Conservation (phyloP, 30 jellyfish, hydroid and myxozoan species). For the Aurelia sp. region DNA sequence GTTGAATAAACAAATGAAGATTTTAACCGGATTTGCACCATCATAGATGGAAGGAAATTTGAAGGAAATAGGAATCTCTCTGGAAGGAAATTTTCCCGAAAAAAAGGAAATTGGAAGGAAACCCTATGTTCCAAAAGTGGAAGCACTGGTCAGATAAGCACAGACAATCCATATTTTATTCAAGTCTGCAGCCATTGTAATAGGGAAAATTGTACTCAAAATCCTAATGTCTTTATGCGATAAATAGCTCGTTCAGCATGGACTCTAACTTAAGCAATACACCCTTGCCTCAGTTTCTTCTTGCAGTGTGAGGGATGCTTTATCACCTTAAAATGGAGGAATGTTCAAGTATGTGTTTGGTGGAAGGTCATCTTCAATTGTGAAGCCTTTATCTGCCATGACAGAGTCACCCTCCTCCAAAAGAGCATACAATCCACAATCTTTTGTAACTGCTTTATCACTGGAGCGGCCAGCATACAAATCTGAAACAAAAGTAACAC, state of each 20-base stretch:
- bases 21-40: too few species aligned
- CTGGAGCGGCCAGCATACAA: not conserved
- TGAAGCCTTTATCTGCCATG: slow-evolving; percentile 44
- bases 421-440: slow-evolving; percentile 20
- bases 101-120: too few species aligned
- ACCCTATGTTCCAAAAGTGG: too few species aligned
- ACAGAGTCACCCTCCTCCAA: slow-evolving; percentile 52
- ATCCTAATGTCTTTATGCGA: slow-evolving; percentile 44
- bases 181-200: slow-evolving; percentile 24
- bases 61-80: too few species aligned
- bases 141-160: slow-evolving; percentile 30
- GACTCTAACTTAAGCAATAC: slow-evolving; percentile 63
- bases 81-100: too few species aligned
- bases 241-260: slow-evolving; percentile 71
- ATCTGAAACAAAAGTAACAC: slow-evolving; percentile 14
- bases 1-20: too few species aligned
- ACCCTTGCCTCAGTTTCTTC: slow-evolving; percentile 52
- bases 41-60: too few species aligned
- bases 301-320: slow-evolving; percentile 12
- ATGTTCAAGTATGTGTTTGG: slow-evolving; percentile 29
- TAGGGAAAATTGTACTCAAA: not conserved
- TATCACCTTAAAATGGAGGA: slow-evolving; percentile 65
- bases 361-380: slow-evolving; percentile 43
- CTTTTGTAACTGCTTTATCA: slow-evolving; percentile 32
- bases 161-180: slow-evolving; percentile 29